phyloP scores from a whole-genome alignment of 2,888 invertebrate genomes.

The Cartodere bifasciata region DNA sequence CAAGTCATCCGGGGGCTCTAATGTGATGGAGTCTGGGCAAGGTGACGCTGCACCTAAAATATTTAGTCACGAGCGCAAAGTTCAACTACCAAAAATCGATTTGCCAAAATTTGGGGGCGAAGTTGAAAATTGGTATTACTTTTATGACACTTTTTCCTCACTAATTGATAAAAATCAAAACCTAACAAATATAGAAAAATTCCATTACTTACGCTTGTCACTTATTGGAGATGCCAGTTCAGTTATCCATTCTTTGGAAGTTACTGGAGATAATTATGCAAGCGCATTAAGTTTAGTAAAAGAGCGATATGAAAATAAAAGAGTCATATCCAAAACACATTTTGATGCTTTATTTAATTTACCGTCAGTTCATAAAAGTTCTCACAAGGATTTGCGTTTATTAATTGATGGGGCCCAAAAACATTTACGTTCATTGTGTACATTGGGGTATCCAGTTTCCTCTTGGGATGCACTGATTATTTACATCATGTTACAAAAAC shows the following conservation, averaged over 20 bases:
- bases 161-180: too few species aligned
- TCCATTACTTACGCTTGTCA: too few species aligned
- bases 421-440: conserved; percentile 11
- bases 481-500: conserved; percentile 11
- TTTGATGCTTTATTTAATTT: conserved; percentile 10
- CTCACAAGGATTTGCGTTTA: conserved; percentile 4
- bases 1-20: too few species aligned
- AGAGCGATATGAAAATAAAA: conserved; percentile 12
- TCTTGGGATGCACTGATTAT: conserved; percentile 11
- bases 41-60: too few species aligned
- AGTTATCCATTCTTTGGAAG: background rate
- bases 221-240: too few species aligned
- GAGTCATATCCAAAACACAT: conserved; percentile 11
- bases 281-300: conserved; percentile 10
- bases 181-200: too few species aligned
- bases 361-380: conserved; percentile 6
- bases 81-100: too few species aligned
- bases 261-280: conserved; percentile 10
- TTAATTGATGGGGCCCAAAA: conserved; percentile 10
- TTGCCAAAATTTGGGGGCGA: too few species aligned
- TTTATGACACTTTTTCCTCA: too few species aligned
- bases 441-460: conserved; percentile 11
- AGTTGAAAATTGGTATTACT: too few species aligned
- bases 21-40: too few species aligned
- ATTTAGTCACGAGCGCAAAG: too few species aligned